Percentiles rank a stretch among this genome's conserved stretches.
Evolutionary conservation across 2,888 invertebrate genomes (phyloP).

Genomic region (Hypselothyrea guttata): DNA sequence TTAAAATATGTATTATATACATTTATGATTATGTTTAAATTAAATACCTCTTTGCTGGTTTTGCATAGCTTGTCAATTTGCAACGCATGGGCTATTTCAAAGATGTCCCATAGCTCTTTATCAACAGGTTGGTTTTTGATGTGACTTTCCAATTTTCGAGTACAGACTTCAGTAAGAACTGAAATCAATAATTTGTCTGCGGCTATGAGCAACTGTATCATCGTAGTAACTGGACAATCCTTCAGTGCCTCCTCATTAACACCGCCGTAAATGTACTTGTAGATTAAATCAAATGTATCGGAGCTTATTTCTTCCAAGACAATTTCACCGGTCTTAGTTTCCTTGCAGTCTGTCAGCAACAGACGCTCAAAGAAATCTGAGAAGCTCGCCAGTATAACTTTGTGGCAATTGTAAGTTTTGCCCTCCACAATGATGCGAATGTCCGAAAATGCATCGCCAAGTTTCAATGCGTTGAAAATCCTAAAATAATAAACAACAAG

Average conservation of each 20-base stretch:
- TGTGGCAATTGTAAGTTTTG: slow-evolving; percentile 2
- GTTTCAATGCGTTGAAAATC: too few species aligned
- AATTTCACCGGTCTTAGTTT: slow-evolving; percentile 1
- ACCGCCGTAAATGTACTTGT: not conserved
- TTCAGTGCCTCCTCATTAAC: not conserved
- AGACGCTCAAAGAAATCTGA: slow-evolving; percentile 5
- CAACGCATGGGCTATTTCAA: too few species aligned
- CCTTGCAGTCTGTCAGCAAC: not conserved
- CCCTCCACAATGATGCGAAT: not conserved
- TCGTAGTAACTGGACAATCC: not conserved
- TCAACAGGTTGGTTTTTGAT: too few species aligned
- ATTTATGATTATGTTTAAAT: too few species aligned
- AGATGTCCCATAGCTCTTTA: too few species aligned
- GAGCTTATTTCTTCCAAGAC: not conserved
- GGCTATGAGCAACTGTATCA: not conserved
- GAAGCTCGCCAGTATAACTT: not conserved
- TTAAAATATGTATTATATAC: too few species aligned
- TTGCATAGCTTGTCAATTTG: too few species aligned
- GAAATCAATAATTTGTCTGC: not conserved
- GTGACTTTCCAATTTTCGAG: too few species aligned
- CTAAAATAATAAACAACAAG: too few species aligned
- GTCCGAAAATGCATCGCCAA: not conserved
- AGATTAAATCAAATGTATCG: not conserved
- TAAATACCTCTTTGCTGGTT: too few species aligned
- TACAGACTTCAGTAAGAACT: too few species aligned